Conservation (phyloP, 2,113 vertebrate genomes). For the Mixornis gularis region DNA sequence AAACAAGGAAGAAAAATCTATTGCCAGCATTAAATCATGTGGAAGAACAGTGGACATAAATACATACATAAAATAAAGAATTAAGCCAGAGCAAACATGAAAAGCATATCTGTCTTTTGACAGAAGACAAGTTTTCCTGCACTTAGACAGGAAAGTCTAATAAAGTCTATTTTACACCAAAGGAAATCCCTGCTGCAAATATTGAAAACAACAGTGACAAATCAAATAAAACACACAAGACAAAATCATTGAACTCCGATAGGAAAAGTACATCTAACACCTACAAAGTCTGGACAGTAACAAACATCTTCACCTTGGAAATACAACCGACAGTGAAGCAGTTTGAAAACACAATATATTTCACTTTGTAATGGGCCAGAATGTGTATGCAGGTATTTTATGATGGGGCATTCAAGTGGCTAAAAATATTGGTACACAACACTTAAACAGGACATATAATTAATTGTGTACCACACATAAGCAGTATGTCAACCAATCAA, state of each 20-base stretch:
- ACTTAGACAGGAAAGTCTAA: neutral
- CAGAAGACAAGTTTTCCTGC: neutral
- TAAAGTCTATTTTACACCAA: neutral
- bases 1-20: neutral
- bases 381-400: neutral
- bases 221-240: neutral
- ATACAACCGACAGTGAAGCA: neutral
- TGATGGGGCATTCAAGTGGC: neutral
- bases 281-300: neutral
- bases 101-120: neutral
- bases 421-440: neutral
- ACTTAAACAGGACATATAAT: neutral
- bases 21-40: neutral
- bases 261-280: neutral
- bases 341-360: neutral
- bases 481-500: neutral
- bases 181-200: constrained; percentile 1
- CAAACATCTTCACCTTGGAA: neutral
- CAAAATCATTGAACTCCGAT: neutral
- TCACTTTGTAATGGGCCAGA: neutral
- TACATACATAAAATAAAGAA: neutral
- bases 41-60: neutral
- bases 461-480: neutral
- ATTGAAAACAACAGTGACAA: neutral
- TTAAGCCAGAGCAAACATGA: neutral